Conservation (phyloP, 1,140 invertebrate species). For the Brachystomella parvula region DNA sequence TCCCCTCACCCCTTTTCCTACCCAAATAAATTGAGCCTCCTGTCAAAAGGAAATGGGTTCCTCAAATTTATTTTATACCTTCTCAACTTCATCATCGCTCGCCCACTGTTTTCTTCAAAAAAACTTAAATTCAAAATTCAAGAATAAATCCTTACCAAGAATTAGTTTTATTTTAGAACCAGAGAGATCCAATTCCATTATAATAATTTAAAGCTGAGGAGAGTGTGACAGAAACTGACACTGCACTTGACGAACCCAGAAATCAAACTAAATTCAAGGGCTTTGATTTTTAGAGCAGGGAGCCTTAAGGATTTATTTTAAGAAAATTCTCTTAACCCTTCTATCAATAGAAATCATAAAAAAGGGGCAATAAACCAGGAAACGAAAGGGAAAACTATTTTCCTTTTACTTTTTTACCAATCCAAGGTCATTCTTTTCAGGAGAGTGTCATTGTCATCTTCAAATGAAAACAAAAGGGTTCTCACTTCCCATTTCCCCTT, state of each 20-base stretch:
- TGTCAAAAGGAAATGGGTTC: background rate
- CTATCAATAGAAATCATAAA: conserved; percentile 11
- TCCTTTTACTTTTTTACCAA: background rate
- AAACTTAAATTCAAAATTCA: background rate
- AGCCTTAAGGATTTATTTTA: background rate
- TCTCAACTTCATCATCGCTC: background rate
- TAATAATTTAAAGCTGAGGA: no score
- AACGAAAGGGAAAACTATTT: no score
- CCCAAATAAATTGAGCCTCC: background rate
- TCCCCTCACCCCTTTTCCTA: background rate
- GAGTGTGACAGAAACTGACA: no score
- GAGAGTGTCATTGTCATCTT: background rate
- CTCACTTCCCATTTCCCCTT: conserved; percentile 1
- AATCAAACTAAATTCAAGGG: no score
- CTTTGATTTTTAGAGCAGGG: background rate
- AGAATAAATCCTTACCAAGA: background rate
- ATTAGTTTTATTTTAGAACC: background rate
- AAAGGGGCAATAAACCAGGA: conserved; percentile 7
- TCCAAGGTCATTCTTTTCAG: background rate
- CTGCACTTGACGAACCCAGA: no score
- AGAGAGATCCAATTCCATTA: background rate
- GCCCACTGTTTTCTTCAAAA: background rate
- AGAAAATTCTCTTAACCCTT: background rate
- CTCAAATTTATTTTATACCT: background rate
- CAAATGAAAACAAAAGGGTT: background rate